phyloP scores from a whole-genome alignment of 2,797 vertebrate genomes.

The Acanthopagrus latus region DNA sequence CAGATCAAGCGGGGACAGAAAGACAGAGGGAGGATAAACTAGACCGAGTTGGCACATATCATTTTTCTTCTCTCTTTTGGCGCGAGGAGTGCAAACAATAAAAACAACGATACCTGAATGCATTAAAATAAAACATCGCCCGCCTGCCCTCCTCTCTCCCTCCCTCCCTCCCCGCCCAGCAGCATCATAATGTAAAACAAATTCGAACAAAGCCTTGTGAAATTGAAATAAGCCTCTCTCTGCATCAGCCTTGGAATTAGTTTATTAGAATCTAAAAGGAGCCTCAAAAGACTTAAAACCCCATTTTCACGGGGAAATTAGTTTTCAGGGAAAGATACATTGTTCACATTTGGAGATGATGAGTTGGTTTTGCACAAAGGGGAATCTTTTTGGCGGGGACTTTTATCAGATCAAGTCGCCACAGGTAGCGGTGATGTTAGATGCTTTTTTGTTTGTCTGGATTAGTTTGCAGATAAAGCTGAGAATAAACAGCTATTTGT shows the following conservation, averaged over 20 bases:
- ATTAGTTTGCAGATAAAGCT: constrained; percentile 65
- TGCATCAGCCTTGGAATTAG: constrained; percentile 72
- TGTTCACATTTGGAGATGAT: constrained; percentile 76
- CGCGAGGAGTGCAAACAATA: constrained; percentile 52
- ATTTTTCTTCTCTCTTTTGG: constrained; percentile 21
- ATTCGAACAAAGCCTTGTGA: constrained; percentile 80
- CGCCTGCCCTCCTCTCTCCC: neutral
- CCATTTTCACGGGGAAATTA: constrained; percentile 82
- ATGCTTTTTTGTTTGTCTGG: constrained; percentile 66
- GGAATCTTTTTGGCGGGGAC: constrained; percentile 53
- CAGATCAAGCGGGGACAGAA: constrained; percentile 28
- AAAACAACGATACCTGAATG: constrained; percentile 66
- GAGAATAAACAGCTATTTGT: constrained; percentile 58
- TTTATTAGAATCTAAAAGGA: constrained; percentile 84
- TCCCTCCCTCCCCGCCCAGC: constrained; percentile 36
- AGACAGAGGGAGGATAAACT: constrained; percentile 19
- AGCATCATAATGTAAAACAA: constrained; percentile 82
- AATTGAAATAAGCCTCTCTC: constrained; percentile 79
- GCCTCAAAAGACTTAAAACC: constrained; percentile 80
- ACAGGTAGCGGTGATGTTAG: constrained; percentile 58
- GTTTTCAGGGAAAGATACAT: constrained; percentile 78
- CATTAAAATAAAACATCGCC: constrained; percentile 63
- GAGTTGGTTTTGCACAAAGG: constrained; percentile 72
- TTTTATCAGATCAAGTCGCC: constrained; percentile 74
- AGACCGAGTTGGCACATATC: constrained; percentile 18